Conservation (phyloP, 2,113 vertebrate species). For the Oenanthe oenanthe region DNA sequence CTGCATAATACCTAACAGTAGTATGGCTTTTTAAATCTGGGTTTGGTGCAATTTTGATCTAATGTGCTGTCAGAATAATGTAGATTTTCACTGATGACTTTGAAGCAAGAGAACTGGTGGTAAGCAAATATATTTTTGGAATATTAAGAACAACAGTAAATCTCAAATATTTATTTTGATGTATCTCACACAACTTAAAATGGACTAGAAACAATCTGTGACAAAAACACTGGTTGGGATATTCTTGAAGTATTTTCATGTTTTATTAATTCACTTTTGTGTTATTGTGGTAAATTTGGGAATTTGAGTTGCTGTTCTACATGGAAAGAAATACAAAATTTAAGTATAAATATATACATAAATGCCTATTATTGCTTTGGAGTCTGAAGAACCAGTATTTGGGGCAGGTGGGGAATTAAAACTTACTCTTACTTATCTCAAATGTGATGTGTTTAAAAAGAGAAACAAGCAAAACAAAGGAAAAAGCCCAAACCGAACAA, state of each 20-base stretch:
- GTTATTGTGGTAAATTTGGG: background rate
- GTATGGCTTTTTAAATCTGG: background rate
- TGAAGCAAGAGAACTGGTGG: background rate
- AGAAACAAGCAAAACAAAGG: background rate
- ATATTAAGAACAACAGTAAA: background rate
- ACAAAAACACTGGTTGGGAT: background rate
- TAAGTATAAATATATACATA: background rate
- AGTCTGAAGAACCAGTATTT: background rate
- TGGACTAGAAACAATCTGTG: background rate
- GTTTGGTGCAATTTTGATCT: constrained; percentile 6
- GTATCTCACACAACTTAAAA: background rate
- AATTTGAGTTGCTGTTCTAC: background rate
- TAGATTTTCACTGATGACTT: background rate
- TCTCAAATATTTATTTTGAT: background rate
- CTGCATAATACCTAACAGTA: background rate
- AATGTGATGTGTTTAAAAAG: background rate
- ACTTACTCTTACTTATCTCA: background rate
- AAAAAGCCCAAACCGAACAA: background rate
- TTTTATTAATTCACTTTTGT: background rate
- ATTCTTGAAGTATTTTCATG: background rate
- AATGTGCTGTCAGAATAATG: background rate
- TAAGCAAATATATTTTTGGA: background rate
- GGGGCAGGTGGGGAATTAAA: background rate
- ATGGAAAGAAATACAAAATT: background rate
- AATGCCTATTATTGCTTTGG: background rate